Percentiles rank a stretch among this genome's conserved stretches.
Conservation (phyloP, 2,797 vertebrate genomes). For the Sternarchorhynchus goeldii region DNA sequence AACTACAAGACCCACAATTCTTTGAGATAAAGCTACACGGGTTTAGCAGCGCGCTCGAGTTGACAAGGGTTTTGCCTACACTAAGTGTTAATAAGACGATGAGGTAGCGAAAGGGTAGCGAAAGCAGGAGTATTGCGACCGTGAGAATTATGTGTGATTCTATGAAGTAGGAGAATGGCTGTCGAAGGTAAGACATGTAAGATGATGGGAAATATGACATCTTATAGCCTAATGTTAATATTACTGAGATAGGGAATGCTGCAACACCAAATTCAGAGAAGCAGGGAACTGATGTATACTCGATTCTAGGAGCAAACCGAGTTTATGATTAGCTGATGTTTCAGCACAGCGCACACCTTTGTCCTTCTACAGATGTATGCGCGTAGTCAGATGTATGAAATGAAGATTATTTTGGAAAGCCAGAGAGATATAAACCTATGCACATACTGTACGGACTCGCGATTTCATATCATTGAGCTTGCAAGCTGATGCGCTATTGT, state of each 20-base stretch:
- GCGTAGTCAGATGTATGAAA: conserved; percentile 23
- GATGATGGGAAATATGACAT: too few species aligned
- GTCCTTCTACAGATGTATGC: conserved; percentile 32
- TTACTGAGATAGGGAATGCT: background rate
- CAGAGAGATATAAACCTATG: conserved; percentile 19
- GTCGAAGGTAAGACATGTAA: conserved; percentile 74
- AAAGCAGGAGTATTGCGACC: conserved; percentile 46
- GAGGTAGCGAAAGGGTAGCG: conserved; percentile 59
- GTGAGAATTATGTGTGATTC: conserved; percentile 64
- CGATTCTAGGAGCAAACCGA: conserved; percentile 41
- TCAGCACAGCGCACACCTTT: conserved; percentile 52
- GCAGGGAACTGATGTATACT: conserved; percentile 17
- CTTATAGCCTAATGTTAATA: background rate
- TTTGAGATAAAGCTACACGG: conserved; percentile 41
- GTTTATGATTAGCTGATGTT: conserved; percentile 63
- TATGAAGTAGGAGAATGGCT: conserved; percentile 72
- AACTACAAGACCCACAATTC: conserved; percentile 75
- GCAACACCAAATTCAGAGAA: conserved; percentile 19
- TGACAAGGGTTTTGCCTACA: conserved; percentile 61
- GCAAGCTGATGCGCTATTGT: conserved; percentile 15
- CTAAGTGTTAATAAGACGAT: conserved; percentile 68
- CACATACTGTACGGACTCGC: conserved; percentile 50
- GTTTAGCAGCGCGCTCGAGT: conserved; percentile 62
- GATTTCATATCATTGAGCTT: conserved; percentile 47
- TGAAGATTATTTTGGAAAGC: conserved; percentile 40